A percentile compares a stretch with the other conserved stretches of the same genome.
phyloP scores from a whole-genome alignment of 2,113 vertebrate genomes.

The Prolemur simus region DNA sequence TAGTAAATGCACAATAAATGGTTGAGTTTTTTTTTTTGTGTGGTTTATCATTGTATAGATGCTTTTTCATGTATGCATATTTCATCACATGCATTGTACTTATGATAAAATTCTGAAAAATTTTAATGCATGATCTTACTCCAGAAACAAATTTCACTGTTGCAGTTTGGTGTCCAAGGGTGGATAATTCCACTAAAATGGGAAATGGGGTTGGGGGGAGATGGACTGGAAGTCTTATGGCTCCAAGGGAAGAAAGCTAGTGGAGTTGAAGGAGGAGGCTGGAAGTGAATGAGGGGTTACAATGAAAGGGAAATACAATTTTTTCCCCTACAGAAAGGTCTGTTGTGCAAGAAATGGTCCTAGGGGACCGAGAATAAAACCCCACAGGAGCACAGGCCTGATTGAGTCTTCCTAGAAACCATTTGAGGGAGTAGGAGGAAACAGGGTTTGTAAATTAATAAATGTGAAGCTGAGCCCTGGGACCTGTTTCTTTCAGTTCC shows the following conservation, averaged over 20 bases:
- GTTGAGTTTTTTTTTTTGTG: not conserved
- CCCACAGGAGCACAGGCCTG: not conserved
- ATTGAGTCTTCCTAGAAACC: not conserved
- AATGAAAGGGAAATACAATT: not conserved
- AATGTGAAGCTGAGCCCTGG: not conserved
- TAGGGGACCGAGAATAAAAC: slow-evolving; percentile 31
- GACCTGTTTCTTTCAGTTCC: slow-evolving; percentile 12
- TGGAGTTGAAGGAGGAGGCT: not conserved
- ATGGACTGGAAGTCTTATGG: not conserved
- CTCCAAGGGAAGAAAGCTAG: not conserved
- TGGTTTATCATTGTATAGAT: not conserved
- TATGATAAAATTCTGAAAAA: not conserved
- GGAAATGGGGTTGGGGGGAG: not conserved
- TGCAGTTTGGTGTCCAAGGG: not conserved
- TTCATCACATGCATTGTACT: not conserved
- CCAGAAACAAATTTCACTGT: not conserved
- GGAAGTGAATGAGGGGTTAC: not conserved
- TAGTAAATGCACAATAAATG: not conserved
- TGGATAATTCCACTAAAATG: not conserved
- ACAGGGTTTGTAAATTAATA: slow-evolving; percentile 50
- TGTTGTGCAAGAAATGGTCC: not conserved
- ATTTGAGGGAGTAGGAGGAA: not conserved
- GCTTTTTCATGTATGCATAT: not conserved
- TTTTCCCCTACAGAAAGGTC: not conserved
- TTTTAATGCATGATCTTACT: not conserved